Evolutionary conservation across 1,140 invertebrate genomes (phyloP).

Genomic region (Coboldia fuscipes): DNA sequence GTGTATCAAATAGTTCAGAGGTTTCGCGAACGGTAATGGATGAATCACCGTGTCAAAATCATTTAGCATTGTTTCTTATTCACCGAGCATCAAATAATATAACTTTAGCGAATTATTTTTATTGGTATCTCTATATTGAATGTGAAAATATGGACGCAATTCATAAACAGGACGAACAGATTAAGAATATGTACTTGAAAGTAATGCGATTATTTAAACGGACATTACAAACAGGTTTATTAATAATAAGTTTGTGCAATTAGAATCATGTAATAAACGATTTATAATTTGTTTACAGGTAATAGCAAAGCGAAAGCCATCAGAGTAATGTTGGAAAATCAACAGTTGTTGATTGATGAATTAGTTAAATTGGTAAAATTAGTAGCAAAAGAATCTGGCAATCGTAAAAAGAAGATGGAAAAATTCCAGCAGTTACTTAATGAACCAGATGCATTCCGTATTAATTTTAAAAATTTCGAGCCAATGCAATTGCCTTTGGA

Average conservation of each 20-base stretch:
- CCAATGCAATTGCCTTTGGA: slow-evolving; percentile 85
- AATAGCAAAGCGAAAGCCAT: slow-evolving; percentile 44
- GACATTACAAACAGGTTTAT: neutral
- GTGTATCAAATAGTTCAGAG: slow-evolving; percentile 8
- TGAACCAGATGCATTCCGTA: slow-evolving; percentile 62
- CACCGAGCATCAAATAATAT: slow-evolving; percentile 72
- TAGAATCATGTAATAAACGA: neutral
- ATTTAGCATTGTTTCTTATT: slow-evolving; percentile 83
- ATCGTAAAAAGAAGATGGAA: slow-evolving; percentile 80
- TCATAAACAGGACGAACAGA: slow-evolving; percentile 48
- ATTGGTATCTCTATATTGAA: slow-evolving; percentile 90
- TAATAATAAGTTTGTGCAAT: neutral
- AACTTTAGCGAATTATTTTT: slow-evolving; percentile 86
- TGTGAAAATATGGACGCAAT: slow-evolving; percentile 58
- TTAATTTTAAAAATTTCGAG: slow-evolving; percentile 82
- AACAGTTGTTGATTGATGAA: slow-evolving; percentile 80
- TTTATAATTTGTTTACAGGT: slow-evolving; percentile 23
- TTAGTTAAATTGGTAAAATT: slow-evolving; percentile 75
- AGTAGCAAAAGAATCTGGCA: slow-evolving; percentile 80
- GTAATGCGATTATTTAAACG: slow-evolving; percentile 62
- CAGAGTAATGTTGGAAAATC: slow-evolving; percentile 48
- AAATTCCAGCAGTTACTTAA: slow-evolving; percentile 60
- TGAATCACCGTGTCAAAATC: slow-evolving; percentile 32
- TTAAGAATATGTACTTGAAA: slow-evolving; percentile 68
- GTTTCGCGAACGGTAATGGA: slow-evolving; percentile 23